phyloP scores from a whole-genome alignment of 2,113 vertebrate genomes.

The Lichenostomus cassidix region DNA sequence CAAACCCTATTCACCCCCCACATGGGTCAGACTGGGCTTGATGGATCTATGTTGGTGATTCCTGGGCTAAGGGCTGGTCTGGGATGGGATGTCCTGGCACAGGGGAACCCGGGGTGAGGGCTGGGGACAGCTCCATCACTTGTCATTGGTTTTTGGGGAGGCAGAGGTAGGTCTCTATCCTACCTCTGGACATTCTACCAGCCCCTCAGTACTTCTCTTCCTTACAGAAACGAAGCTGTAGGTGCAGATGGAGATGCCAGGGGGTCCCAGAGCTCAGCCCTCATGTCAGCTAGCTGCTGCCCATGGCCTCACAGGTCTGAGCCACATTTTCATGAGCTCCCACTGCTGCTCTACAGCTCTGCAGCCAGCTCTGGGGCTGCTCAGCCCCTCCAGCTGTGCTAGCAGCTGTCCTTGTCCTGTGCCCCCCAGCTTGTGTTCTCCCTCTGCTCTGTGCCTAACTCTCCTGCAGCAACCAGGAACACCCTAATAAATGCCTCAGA shows the following conservation, averaged over 20 bases:
- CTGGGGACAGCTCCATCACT: background rate
- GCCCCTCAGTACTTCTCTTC: background rate
- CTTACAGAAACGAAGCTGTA: conserved; percentile 15
- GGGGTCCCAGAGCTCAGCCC: background rate
- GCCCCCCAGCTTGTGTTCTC: background rate
- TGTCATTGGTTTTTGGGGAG: background rate
- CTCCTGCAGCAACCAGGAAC: background rate
- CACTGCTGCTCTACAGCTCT: background rate
- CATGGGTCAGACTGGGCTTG: background rate
- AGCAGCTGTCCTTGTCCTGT: background rate
- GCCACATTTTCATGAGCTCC: background rate
- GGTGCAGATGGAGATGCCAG: background rate
- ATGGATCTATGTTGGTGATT: background rate
- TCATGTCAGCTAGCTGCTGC: background rate
- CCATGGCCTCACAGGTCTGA: background rate
- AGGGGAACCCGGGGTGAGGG: background rate
- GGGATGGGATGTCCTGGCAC: background rate
- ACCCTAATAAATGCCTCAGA: background rate
- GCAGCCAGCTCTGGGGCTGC: background rate
- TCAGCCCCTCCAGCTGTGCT: background rate
- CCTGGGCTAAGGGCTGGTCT: background rate
- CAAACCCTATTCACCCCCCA: background rate
- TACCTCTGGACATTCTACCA: background rate
- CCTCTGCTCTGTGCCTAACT: background rate
- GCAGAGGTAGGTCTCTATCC: background rate